Evolutionary conservation across 1,140 invertebrate genomes (phyloP), one percentile per base, ranked within the genome.

Genomic region (Euborellia annulipes): DNA sequence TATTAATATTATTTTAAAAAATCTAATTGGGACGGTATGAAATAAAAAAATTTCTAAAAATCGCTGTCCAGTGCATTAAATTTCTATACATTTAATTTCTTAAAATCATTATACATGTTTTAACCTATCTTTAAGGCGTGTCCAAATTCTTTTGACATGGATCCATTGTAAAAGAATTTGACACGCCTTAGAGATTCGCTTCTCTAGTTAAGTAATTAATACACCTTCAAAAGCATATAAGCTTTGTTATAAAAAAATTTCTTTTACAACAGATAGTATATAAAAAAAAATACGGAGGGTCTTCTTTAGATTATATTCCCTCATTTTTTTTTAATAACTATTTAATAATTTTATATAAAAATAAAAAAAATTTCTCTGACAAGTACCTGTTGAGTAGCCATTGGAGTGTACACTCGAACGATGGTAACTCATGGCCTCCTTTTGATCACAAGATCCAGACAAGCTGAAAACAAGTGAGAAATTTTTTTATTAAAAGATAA

Each of bases 401-500:
- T 45, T 45, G 16, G 44, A 45, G 16, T 45, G 44, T n/a, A 45
- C 36, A 39, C 44, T 45, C n/a, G 34, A 37, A n/a, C 44, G 44
- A 13, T 45, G 44, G 32, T 45, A 45, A 34, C 14, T 34, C 32
- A n/a, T n/a, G n/a, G n/a, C n/a, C n/a, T n/a, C n/a, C n/a, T n/a
- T n/a, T n/a, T n/a, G n/a, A n/a, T n/a, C n/a, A n/a, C n/a, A n/a
- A n/a, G n/a, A n/a, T n/a, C n/a, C n/a, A n/a, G n/a, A n/a, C n/a
- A n/a, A n/a, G n/a, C n/a, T n/a, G n/a, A n/a, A n/a, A n/a, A n/a
- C n/a, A n/a, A n/a, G n/a, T n/a, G n/a, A n/a, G n/a, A n/a, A n/a
- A n/a, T n/a, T n/a, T n/a, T n/a, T n/a, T n/a, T n/a, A n/a, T n/a
- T n/a, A n/a, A n/a, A n/a, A n/a, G n/a, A n/a, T n/a, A n/a, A n/a